These are phyloP conservation scores for Gymnocypris eckloni DNA, from an alignment of 2,797 vertebrate genomes.

Conservation along the genomic window DNA sequence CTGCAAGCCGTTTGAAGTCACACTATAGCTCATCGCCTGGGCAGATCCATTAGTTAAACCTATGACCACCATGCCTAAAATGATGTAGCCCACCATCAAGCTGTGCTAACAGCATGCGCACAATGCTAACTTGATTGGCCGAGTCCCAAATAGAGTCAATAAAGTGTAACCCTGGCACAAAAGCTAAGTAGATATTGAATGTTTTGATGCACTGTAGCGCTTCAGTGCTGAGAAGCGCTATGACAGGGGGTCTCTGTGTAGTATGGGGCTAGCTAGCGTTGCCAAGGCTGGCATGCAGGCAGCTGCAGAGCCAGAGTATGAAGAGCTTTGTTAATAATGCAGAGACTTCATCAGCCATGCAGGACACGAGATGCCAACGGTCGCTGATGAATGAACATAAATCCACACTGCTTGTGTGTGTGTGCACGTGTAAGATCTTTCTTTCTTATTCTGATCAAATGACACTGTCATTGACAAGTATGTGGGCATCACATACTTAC, in stretches of 20 bases:
- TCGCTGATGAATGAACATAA: conserved; percentile 56
- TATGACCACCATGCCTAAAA: neutral
- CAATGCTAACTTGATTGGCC: conserved; percentile 58
- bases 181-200: conserved; percentile 65
- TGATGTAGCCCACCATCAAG: conserved; percentile 5
- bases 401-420: conserved; percentile 35
- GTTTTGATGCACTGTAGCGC: conserved; percentile 66
- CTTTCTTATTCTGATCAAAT: conserved; percentile 33
- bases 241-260: conserved; percentile 75
- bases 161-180: conserved; percentile 64
- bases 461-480: conserved; percentile 7
- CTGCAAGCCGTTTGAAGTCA: conserved; percentile 69
- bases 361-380: conserved; percentile 50
- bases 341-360: conserved; percentile 59
- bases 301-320: conserved; percentile 58
- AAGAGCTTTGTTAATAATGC: conserved; percentile 62
- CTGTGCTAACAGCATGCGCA: conserved; percentile 16
- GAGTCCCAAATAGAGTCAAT: conserved; percentile 61
- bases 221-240: conserved; percentile 46
- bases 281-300: conserved; percentile 60
- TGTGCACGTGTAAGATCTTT: conserved; percentile 12
- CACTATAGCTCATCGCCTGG: conserved; percentile 46
- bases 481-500: neutral
- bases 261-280: conserved; percentile 60
- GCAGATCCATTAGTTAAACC: conserved; percentile 32